Evolutionary conservation across 64 coral and sea anemone species (phyloP).

Genomic region (Pachyseris speciosa): DNA sequence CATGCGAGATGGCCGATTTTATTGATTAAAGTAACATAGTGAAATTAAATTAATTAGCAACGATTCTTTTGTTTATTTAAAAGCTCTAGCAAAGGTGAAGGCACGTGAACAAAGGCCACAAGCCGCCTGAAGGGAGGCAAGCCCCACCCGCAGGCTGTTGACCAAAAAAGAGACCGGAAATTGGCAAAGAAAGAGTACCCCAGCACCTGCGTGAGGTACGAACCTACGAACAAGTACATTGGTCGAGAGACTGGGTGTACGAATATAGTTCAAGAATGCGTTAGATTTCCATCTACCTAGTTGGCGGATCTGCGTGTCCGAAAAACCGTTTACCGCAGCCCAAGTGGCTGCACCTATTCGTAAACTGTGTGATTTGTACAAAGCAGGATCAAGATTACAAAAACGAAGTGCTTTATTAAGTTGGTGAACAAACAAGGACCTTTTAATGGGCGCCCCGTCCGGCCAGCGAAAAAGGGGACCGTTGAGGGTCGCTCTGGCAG

Average conservation of each 20-base stretch:
- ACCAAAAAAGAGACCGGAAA: background rate
- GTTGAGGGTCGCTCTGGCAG: background rate
- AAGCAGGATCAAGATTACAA: background rate
- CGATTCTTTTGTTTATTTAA: too few relatives aligned
- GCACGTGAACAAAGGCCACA: too few relatives aligned
- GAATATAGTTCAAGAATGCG: background rate
- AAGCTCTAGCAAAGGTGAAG: too few relatives aligned
- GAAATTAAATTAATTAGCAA: too few relatives aligned
- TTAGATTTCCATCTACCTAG: background rate
- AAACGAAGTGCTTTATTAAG: too few relatives aligned
- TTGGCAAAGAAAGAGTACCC: too few relatives aligned
- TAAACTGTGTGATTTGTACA: background rate
- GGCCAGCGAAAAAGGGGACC: background rate
- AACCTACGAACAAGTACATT: background rate
- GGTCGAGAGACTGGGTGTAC: background rate
- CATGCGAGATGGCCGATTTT: too few relatives aligned
- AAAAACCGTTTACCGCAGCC: too few relatives aligned
- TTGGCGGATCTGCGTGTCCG: too few relatives aligned
- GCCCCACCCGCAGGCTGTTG: background rate
- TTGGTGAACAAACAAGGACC: background rate
- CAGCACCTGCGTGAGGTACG: background rate
- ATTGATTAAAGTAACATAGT: too few relatives aligned
- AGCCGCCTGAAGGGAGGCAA: background rate
- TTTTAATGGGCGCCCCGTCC: too few relatives aligned
- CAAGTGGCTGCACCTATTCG: too few relatives aligned